Evolutionary conservation across 2,113 vertebrate species (phyloP).

Genomic region (Phylloscopus trochiloides): DNA sequence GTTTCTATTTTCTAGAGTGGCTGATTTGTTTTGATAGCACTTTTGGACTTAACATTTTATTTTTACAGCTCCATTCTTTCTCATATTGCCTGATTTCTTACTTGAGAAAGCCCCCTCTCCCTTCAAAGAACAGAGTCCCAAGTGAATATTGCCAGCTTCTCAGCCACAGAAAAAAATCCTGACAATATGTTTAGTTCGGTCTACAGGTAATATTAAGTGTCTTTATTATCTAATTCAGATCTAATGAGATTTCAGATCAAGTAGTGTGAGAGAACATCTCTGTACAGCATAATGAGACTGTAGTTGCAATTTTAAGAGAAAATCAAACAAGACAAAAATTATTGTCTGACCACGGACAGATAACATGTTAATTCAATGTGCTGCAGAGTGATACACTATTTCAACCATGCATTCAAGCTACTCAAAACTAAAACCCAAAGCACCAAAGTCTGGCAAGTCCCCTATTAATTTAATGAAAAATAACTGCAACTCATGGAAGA

Average conservation of each 20-base stretch:
- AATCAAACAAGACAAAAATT: background rate
- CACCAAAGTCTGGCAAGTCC: background rate
- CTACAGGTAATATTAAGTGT: background rate
- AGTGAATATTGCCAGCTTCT: background rate
- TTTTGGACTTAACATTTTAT: background rate
- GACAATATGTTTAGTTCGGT: background rate
- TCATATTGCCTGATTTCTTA: background rate
- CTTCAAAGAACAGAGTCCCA: background rate
- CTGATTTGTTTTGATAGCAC: background rate
- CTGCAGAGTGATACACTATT: background rate
- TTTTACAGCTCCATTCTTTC: background rate
- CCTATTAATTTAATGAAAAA: background rate
- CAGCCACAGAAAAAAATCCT: background rate
- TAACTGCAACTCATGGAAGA: background rate
- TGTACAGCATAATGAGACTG: background rate
- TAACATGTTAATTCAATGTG: background rate
- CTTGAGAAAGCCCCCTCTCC: background rate
- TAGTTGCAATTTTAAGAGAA: background rate
- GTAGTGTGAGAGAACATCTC: background rate
- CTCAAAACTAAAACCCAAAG: background rate
- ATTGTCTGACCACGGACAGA: background rate
- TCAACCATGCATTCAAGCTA: background rate
- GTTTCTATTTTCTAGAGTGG: background rate
- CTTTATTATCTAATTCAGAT: background rate
- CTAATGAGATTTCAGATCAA: background rate